Percentiles rank a stretch among this genome's conserved stretches.
Evolutionary conservation across 2,797 vertebrate species (phyloP).

Genomic region (Epinephelus awoara): DNA sequence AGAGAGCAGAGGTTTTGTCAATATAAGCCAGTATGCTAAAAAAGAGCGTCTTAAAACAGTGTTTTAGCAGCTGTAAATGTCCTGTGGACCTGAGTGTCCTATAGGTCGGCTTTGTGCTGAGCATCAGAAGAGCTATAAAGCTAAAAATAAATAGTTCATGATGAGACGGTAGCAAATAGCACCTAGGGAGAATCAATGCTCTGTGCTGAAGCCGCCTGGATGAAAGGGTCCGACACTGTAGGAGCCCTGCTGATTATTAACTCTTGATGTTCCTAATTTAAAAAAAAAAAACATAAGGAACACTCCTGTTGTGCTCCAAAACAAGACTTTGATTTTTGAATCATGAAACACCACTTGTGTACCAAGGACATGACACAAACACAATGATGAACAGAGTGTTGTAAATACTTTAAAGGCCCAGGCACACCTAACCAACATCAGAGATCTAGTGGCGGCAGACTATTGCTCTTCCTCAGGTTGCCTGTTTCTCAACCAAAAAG

Average conservation of each 20-base stretch:
- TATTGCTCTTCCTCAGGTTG: no score
- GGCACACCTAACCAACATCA: no score
- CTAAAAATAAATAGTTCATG: constrained; percentile 82
- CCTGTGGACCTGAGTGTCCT: constrained; percentile 46
- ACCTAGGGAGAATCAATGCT: constrained; percentile 75
- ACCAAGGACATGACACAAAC: constrained; percentile 15
- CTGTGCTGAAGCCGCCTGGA: constrained; percentile 56
- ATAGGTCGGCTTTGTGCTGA: constrained; percentile 63
- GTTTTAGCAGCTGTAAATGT: constrained; percentile 35
- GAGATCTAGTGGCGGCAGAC: no score
- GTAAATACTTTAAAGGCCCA: constrained; percentile 19
- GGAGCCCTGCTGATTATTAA: constrained; percentile 63
- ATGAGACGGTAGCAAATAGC: constrained; percentile 70
- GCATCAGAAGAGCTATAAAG: constrained; percentile 64
- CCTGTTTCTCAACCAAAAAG: no score
- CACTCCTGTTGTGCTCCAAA: neutral
- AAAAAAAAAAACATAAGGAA: constrained; percentile 21
- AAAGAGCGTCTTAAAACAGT: neutral
- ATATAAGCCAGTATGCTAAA: constrained; percentile 2
- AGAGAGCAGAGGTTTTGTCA: constrained; percentile 21
- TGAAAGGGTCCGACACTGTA: constrained; percentile 60
- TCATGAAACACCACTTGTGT: constrained; percentile 8
- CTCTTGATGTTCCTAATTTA: constrained; percentile 45
- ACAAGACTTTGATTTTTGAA: neutral
- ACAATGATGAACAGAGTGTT: neutral